Percentiles rank a stretch among this genome's conserved stretches.
Conservation (phyloP, 2,888 invertebrate genomes). For the Andrena bicolor region DNA sequence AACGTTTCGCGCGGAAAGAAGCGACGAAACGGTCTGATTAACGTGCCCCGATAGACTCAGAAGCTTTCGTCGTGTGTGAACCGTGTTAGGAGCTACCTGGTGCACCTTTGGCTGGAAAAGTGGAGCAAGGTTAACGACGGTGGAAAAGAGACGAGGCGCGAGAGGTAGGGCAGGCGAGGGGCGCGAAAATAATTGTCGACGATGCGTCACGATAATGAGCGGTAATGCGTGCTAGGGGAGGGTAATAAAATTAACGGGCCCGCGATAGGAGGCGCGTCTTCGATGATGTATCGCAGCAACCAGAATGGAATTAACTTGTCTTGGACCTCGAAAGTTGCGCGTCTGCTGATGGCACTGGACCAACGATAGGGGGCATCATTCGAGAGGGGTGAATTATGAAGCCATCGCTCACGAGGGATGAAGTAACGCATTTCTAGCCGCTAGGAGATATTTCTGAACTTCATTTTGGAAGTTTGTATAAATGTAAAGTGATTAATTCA, state of each 20-base stretch:
- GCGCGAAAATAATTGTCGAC: constrained; percentile 19
- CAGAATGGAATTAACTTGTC: constrained; percentile 23
- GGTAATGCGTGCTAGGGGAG: background rate
- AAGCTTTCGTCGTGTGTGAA: background rate
- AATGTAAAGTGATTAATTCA: too few relatives aligned
- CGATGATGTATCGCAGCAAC: constrained; percentile 12
- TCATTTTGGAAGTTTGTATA: too few relatives aligned
- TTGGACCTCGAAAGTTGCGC: constrained; percentile 19
- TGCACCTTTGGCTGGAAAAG: background rate
- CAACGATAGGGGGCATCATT: background rate
- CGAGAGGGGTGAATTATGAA: background rate
- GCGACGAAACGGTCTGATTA: constrained; percentile 28
- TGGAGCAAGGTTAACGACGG: constrained; percentile 32
- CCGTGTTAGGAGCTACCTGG: background rate
- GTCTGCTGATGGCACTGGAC: background rate
- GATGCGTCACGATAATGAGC: constrained; percentile 9
- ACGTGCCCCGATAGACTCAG: background rate
- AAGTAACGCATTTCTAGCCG: too few relatives aligned
- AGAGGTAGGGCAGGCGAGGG: background rate
- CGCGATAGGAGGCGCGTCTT: background rate
- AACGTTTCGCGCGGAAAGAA: background rate
- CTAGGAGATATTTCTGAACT: too few relatives aligned
- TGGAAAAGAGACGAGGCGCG: background rate
- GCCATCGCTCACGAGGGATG: background rate
- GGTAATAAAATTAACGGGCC: constrained; percentile 20